A percentile compares a stretch with the other conserved stretches of the same genome.
These are phyloP conservation scores for Cosmopolites sordidus DNA, from an alignment of 2,888 invertebrate species.

Conservation along the genomic window DNA sequence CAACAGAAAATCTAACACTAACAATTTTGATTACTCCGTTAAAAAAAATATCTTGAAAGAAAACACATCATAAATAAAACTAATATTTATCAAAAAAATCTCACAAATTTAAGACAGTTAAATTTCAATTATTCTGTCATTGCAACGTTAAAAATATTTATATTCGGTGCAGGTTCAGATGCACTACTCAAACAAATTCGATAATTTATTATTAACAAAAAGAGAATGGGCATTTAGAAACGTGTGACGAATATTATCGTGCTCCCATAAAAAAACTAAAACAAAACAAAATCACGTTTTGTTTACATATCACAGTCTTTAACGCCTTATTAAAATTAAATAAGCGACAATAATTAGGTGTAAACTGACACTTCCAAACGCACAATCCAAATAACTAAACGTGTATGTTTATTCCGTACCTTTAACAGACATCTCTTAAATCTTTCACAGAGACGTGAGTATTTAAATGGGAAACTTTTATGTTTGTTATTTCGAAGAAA, in stretches of 20 bases:
- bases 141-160: not conserved
- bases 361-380: not conserved
- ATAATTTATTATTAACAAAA: slow-evolving; percentile 1
- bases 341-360: slow-evolving; percentile 21
- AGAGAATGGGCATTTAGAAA: not conserved
- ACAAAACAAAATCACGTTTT: not conserved
- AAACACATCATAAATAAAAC: no score
- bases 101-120: no score
- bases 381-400: not conserved
- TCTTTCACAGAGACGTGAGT: not conserved
- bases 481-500: not conserved
- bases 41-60: no score
- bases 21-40: no score
- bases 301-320: slow-evolving; percentile 6
- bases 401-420: not conserved
- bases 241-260: not conserved
- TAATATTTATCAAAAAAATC: no score
- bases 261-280: not conserved
- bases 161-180: not conserved
- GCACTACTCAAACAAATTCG: not conserved
- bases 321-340: slow-evolving; percentile 17
- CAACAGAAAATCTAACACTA: no score
- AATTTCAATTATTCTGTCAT: no score
- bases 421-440: not conserved
- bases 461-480: not conserved